Conservation (phyloP, 2,797 vertebrate genomes). For the Coregonus ussuriensis region DNA sequence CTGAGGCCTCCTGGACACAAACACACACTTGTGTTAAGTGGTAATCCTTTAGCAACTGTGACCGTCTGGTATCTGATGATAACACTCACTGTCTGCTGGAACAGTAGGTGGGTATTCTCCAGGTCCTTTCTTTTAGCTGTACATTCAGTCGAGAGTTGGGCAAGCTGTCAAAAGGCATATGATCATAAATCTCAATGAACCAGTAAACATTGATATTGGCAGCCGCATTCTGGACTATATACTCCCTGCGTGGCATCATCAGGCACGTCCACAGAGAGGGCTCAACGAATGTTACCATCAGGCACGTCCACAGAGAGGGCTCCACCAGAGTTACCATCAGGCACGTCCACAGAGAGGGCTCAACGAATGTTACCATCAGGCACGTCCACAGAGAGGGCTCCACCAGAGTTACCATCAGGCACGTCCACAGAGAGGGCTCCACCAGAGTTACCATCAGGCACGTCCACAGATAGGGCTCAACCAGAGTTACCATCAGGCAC, state of each 20-base stretch:
- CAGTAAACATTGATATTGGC: background rate
- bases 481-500: no score
- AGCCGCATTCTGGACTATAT: background rate
- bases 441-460: no score
- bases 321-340: no score
- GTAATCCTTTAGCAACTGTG: background rate
- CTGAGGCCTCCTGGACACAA: constrained; percentile 68
- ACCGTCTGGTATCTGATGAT: background rate
- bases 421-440: no score
- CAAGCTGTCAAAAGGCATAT: constrained; percentile 57
- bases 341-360: no score
- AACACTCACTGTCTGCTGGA: constrained; percentile 73
- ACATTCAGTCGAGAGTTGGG: constrained; percentile 64
- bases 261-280: no score
- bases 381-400: no score
- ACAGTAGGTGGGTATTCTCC: constrained; percentile 74
- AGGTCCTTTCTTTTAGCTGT: constrained; percentile 67
- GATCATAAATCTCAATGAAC: background rate
- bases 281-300: no score
- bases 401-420: no score
- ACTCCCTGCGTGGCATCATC: background rate
- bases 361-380: no score
- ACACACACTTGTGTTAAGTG: background rate
- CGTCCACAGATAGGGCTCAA: no score
- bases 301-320: no score